phyloP scores from a whole-genome alignment of 2,113 vertebrate genomes.

The Chaetops frenatus region DNA sequence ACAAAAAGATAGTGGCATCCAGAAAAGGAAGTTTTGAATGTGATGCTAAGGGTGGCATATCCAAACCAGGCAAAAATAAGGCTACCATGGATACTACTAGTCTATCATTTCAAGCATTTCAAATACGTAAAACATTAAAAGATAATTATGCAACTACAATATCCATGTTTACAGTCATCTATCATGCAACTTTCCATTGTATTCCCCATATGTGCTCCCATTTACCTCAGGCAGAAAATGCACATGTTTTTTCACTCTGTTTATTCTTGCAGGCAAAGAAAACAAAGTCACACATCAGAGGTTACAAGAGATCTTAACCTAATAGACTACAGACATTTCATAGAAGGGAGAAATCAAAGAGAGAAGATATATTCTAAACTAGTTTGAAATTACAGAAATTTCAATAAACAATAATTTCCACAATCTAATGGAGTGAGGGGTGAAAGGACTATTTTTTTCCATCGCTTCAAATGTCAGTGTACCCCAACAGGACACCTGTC shows the following conservation, averaged over 20 bases:
- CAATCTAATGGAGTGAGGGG: fast-evolving
- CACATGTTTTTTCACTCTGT: not conserved
- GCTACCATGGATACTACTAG: not conserved
- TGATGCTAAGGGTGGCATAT: not conserved
- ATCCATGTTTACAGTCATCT: not conserved
- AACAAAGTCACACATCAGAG: not conserved
- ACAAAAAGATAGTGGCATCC: not conserved
- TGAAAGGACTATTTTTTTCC: not conserved
- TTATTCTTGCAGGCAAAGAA: not conserved
- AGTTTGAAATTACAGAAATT: not conserved
- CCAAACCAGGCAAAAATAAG: not conserved
- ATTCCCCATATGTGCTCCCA: not conserved
- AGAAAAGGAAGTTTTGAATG: not conserved
- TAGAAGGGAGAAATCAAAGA: not conserved
- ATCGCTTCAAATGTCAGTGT: not conserved
- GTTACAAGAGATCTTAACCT: not conserved
- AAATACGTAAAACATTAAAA: not conserved
- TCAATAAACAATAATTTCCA: not conserved
- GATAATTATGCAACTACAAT: not conserved
- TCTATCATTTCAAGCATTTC: not conserved
- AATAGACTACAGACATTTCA: not conserved
- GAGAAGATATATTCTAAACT: not conserved
- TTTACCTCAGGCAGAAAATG: not conserved
- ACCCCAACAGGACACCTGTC: not conserved
- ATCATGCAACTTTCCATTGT: not conserved